Conservation (phyloP, 2,797 vertebrate species). For the Clamator glandarius region DNA sequence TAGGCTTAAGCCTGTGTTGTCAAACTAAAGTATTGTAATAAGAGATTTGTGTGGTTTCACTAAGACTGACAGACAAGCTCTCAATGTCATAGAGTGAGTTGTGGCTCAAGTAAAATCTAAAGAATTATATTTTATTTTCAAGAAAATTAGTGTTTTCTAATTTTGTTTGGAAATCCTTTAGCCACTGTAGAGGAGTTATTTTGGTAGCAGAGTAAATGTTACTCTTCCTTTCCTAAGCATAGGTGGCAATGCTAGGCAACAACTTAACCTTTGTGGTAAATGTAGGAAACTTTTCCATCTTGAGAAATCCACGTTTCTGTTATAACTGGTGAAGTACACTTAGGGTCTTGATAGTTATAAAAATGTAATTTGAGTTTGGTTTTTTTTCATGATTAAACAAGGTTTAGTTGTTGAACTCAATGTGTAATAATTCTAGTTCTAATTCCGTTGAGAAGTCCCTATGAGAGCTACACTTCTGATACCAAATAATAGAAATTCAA, state of each 20-base stretch:
- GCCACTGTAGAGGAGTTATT: background rate
- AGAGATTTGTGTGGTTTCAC: background rate
- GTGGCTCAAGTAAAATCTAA: background rate
- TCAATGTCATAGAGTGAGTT: background rate
- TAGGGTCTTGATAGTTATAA: background rate
- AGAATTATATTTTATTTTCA: background rate
- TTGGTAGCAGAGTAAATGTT: background rate
- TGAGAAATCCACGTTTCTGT: background rate
- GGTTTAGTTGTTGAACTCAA: background rate
- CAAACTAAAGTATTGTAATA: background rate
- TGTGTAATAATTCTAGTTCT: background rate
- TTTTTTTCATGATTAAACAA: conserved; percentile 2
- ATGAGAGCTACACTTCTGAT: background rate
- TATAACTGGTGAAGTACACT: background rate
- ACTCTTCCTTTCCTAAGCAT: background rate
- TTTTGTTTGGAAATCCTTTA: background rate
- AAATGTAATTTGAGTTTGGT: background rate
- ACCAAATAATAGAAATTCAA: background rate
- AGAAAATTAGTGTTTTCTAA: background rate
- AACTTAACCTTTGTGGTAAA: background rate
- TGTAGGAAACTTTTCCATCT: background rate
- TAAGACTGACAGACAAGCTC: background rate
- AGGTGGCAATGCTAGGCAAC: background rate
- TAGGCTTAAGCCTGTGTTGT: background rate
- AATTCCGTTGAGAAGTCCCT: background rate